A percentile compares a stretch with the other conserved stretches of the same genome.
Conservation (phyloP, 37 sponge, comb jelly and placozoan species). For the Chondrosia reniformis region DNA sequence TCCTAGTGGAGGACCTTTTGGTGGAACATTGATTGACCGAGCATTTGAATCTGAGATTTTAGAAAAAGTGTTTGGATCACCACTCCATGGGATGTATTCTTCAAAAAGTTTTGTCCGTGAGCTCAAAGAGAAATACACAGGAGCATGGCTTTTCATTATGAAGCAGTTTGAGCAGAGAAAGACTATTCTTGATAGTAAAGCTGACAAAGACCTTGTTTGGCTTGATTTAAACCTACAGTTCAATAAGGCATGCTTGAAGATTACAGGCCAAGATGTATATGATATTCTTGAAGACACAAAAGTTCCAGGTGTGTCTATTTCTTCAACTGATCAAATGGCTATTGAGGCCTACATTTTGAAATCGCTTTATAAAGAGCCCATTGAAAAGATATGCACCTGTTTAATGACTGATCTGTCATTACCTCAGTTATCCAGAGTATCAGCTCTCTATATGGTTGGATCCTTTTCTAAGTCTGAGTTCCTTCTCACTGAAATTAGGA, state of each 20-base stretch:
- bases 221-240: not conserved
- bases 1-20: conserved; percentile 23
- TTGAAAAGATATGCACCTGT: not conserved
- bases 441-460: conserved; percentile 21
- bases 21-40: not conserved
- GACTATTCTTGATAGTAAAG: not conserved
- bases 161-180: not conserved
- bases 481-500: not conserved
- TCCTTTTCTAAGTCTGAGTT: not conserved
- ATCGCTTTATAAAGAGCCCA: not conserved
- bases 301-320: not conserved
- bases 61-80: not conserved
- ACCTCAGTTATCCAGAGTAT: not conserved
- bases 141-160: not conserved
- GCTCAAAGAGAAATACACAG: not conserved
- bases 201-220: not conserved
- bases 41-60: conserved; percentile 10
- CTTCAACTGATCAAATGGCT: not conserved
- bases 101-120: not conserved
- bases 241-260: not conserved
- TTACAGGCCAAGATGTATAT: not conserved
- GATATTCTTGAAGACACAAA: not conserved
- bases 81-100: not conserved
- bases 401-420: not conserved
- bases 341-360: not conserved